Conservation (phyloP, 2,113 vertebrate genomes). For the Oxyura jamaicensis region DNA sequence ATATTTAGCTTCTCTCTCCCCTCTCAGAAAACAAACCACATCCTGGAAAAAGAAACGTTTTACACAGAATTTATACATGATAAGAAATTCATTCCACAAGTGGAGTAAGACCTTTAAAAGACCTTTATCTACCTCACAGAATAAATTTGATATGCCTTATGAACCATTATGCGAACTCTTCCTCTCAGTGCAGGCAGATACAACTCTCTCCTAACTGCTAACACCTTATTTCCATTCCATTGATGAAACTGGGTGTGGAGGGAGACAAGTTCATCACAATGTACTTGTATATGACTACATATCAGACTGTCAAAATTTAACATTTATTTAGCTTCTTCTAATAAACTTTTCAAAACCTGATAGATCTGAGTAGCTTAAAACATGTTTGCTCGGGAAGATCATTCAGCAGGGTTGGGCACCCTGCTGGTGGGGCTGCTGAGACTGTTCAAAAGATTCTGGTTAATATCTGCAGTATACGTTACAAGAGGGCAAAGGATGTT, state of each 20-base stretch:
- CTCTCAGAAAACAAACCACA: slow-evolving; percentile 68
- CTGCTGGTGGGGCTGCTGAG: slow-evolving; percentile 29
- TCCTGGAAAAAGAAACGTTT: slow-evolving; percentile 62
- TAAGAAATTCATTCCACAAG: slow-evolving; percentile 82
- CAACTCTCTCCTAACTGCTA: slow-evolving; percentile 58
- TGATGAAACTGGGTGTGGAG: slow-evolving; percentile 57
- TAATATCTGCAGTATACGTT: background rate
- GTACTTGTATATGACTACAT: slow-evolving; percentile 64
- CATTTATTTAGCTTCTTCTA: slow-evolving; percentile 66
- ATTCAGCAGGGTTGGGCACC: background rate
- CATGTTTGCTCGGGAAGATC: slow-evolving; percentile 44
- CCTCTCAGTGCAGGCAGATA: slow-evolving; percentile 66
- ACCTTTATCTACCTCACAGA: slow-evolving; percentile 78
- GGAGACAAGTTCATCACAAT: slow-evolving; percentile 65
- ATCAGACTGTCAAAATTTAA: slow-evolving; percentile 58
- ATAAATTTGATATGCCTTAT: slow-evolving; percentile 79
- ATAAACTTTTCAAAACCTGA: slow-evolving; percentile 59
- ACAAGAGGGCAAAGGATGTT: background rate
- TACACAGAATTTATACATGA: slow-evolving; percentile 71
- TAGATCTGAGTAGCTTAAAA: slow-evolving; percentile 61
- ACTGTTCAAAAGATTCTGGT: background rate
- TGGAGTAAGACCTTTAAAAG: slow-evolving; percentile 82
- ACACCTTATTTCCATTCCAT: slow-evolving; percentile 69
- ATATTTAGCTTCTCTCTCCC: slow-evolving; percentile 58
- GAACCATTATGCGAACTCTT: slow-evolving; percentile 75